Conservation (phyloP, 2,888 invertebrate genomes). For the Drosophila kuntzei region DNA sequence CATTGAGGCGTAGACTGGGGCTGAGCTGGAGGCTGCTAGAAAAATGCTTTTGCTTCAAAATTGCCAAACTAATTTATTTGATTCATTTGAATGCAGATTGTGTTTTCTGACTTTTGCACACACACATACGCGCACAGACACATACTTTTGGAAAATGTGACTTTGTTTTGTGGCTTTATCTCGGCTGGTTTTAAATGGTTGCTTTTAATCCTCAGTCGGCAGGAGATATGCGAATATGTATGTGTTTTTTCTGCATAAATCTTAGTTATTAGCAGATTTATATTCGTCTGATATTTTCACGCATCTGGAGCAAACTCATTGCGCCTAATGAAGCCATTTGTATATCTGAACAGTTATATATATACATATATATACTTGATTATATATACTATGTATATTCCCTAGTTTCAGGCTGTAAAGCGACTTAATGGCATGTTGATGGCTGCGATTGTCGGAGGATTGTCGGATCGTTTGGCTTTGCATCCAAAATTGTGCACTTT, state of each 20-base stretch:
- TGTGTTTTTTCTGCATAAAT: conserved; percentile 63
- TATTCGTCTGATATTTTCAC: conserved; percentile 70
- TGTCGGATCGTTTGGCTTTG: conserved; percentile 22
- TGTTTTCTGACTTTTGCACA: conserved; percentile 51
- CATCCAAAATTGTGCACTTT: conserved; percentile 64
- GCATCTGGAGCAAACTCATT: conserved; percentile 63
- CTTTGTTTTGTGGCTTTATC: conserved; percentile 42
- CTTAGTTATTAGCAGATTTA: conserved; percentile 77
- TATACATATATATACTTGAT: background rate
- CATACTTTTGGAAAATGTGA: conserved; percentile 12
- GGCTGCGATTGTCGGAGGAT: conserved; percentile 9
- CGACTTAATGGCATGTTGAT: conserved; percentile 27
- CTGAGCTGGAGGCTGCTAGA: conserved; percentile 10
- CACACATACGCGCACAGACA: conserved; percentile 6
- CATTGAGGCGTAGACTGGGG: background rate
- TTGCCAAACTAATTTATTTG: conserved; percentile 75
- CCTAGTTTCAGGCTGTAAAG: conserved; percentile 15
- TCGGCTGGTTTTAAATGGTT: conserved; percentile 45
- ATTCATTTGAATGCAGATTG: conserved; percentile 78
- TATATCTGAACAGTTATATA: background rate
- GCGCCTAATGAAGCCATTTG: conserved; percentile 41
- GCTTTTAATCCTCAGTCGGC: conserved; percentile 6
- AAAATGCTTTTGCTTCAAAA: conserved; percentile 48
- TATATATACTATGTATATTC: background rate
- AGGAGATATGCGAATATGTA: conserved; percentile 16